Conservation (phyloP, 92 coral and sea anemone genomes). For the Heteractis magnifica region DNA sequence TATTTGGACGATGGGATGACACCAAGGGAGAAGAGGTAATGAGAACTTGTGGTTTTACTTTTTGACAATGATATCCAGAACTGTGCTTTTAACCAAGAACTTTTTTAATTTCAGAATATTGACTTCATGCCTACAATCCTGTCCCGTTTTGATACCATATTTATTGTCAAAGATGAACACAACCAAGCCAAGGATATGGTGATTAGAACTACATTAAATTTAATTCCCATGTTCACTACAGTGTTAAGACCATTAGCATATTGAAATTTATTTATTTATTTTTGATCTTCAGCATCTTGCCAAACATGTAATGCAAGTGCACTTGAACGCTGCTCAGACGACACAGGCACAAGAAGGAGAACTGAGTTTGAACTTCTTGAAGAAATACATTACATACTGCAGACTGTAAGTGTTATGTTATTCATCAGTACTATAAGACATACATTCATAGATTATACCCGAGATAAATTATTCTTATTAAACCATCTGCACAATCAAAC, state of each 20-base stretch:
- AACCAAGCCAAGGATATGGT: slow-evolving; percentile 95
- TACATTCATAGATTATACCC: not conserved
- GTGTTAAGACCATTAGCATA: not conserved
- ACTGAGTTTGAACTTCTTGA: slow-evolving; percentile 77
- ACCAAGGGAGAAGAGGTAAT: slow-evolving; percentile 92
- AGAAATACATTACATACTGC: slow-evolving; percentile 95
- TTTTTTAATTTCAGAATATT: slow-evolving; percentile 66
- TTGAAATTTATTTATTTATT: not conserved
- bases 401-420: slow-evolving; percentile 56
- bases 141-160: slow-evolving; percentile 97
- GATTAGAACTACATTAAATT: slow-evolving; percentile 14
- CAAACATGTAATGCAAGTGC: slow-evolving; percentile 98
- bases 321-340: slow-evolving; percentile 96
- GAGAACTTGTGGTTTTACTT: not conserved
- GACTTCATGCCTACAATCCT: slow-evolving; percentile 99
- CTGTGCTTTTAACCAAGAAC: not conserved
- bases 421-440: not conserved
- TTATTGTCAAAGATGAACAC: slow-evolving; percentile 96
- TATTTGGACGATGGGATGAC: slow-evolving; percentile 99
- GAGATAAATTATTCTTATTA: not conserved
- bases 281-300: slow-evolving; percentile 73
- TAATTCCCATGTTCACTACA: not conserved
- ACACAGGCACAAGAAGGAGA: slow-evolving; percentile 93
- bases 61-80: not conserved
- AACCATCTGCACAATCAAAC: too few relatives aligned